Evolutionary conservation across 2,888 invertebrate genomes (phyloP).

Genomic region (Hypolimnas misippus): DNA sequence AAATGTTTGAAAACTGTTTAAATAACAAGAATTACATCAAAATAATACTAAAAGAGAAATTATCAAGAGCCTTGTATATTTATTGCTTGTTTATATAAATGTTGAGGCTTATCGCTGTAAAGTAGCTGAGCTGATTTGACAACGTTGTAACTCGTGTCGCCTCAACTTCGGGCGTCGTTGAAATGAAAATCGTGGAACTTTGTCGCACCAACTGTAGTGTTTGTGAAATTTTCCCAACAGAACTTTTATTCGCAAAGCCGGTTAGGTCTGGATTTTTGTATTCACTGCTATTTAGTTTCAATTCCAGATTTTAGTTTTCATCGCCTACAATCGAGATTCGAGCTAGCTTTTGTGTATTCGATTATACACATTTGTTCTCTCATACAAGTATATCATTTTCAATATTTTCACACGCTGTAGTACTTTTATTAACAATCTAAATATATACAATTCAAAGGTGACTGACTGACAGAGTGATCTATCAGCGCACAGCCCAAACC

Average conservation of each 20-base stretch:
- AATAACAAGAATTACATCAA: no score
- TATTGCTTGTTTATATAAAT: not conserved
- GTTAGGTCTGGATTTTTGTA: constrained; percentile 27
- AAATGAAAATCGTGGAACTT: constrained; percentile 49
- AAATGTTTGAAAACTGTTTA: no score
- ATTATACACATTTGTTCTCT: not conserved
- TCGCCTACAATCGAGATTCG: constrained; percentile 2
- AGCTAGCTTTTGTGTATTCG: not conserved
- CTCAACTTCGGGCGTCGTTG: constrained; percentile 40
- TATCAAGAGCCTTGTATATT: not conserved
- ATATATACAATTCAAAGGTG: no score
- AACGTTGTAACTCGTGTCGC: constrained; percentile 43
- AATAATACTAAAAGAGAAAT: not conserved
- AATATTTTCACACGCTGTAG: no score
- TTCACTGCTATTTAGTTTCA: constrained; percentile 27
- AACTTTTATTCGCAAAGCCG: constrained; percentile 43
- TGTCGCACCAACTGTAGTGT: constrained; percentile 44
- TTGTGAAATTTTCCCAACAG: constrained; percentile 45
- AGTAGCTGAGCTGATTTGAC: constrained; percentile 40
- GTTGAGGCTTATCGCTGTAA: constrained; percentile 20
- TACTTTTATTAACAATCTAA: no score
- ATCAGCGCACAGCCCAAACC: no score
- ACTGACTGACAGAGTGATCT: no score
- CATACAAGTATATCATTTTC: no score
- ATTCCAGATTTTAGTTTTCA: constrained; percentile 18